Evolutionary conservation across 1,140 invertebrate species (phyloP).

Genomic region (Metopolophium dirhodum): DNA sequence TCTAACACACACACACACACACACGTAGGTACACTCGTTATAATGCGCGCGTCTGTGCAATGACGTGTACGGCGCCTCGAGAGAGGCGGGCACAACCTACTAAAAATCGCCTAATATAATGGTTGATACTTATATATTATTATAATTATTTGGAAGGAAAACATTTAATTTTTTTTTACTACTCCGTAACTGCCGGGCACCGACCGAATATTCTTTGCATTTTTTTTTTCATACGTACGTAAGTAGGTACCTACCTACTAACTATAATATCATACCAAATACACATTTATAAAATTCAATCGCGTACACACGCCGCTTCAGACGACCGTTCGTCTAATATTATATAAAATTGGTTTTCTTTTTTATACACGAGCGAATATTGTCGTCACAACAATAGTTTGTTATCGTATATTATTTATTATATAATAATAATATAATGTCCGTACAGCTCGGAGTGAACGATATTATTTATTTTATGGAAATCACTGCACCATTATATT

Average conservation of each 20-base stretch:
- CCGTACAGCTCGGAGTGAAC: too few relatives aligned
- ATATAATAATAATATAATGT: not conserved
- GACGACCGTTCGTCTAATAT: not conserved
- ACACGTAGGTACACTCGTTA: not conserved
- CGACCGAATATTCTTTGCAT: not conserved
- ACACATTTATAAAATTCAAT: not conserved
- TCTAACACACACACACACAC: not conserved
- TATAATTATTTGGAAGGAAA: not conserved
- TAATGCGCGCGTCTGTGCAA: not conserved
- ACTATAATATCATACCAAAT: not conserved
- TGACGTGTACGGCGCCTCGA: not conserved
- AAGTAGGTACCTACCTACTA: not conserved
- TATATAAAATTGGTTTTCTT: not conserved
- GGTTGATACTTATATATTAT: not conserved
- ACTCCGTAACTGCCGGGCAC: not conserved
- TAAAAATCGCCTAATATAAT: not conserved
- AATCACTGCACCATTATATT: not conserved
- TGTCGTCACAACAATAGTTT: not conserved
- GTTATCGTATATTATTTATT: not conserved
- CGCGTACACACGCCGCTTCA: too few relatives aligned
- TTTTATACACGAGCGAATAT: not conserved
- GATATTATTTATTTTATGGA: conserved; percentile 11
- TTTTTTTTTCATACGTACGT: not conserved
- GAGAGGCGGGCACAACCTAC: not conserved
- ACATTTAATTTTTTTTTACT: not conserved